A percentile compares a stretch with the other conserved stretches of the same genome.
Conservation (phyloP, 2,888 invertebrate genomes). For the Latrodectus elegans region DNA sequence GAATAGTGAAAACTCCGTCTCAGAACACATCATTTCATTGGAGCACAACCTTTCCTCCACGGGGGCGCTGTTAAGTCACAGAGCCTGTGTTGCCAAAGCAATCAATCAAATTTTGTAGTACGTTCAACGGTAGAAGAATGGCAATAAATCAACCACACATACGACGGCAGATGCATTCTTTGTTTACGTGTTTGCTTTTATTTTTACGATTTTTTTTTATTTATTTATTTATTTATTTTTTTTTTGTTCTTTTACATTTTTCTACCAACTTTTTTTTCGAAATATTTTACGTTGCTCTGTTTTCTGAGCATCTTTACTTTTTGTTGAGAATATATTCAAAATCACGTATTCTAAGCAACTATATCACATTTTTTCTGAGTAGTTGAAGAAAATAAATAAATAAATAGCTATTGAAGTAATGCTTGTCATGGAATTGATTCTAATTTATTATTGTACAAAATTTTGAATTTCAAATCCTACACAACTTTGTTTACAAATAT, state of each 20-base stretch:
- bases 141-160: constrained; percentile 54
- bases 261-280: not conserved
- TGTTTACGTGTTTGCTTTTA: constrained; percentile 15
- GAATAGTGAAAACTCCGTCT: not conserved
- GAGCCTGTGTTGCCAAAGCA: constrained; percentile 43
- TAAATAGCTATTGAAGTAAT: too few relatives aligned
- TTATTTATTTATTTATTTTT: too few relatives aligned
- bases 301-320: too few relatives aligned
- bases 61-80: constrained; percentile 47
- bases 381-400: too few relatives aligned
- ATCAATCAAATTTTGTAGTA: constrained; percentile 53
- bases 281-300: too few relatives aligned
- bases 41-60: constrained; percentile 24
- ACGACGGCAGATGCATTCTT: constrained; percentile 46
- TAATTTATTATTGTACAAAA: too few relatives aligned
- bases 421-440: too few relatives aligned
- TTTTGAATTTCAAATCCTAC: too few relatives aligned
- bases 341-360: too few relatives aligned
- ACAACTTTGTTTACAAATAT: too few relatives aligned
- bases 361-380: too few relatives aligned
- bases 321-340: too few relatives aligned
- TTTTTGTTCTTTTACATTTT: not conserved
- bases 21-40: not conserved
- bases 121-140: constrained; percentile 38
- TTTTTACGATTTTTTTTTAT: not conserved